Base-by-base conservation (phyloP, 2,888 invertebrate genomes). In the Sarcophaga rosellei region DNA sequence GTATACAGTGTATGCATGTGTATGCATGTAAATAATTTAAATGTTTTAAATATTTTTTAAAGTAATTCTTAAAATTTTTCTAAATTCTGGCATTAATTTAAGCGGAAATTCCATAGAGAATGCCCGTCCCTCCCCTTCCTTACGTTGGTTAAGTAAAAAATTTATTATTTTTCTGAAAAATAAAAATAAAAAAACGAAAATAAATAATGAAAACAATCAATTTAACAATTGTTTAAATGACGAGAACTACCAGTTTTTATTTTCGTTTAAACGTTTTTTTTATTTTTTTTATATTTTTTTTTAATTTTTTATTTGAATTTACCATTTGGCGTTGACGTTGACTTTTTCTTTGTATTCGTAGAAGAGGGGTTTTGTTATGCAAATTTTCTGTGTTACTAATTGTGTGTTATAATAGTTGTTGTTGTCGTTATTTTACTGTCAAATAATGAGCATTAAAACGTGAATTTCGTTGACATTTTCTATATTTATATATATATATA, bases 381-480 rank as follows among this genome's bases (percentile, higher is more conserved):
- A 86, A 86, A 86, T 86, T 86, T 82, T 72, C 25, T 15, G 35
- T 61, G 59, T 65, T 70, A 61, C 17, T 76, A 11, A 6, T 1
- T 35, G 35, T 35, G 35, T 35, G 35, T 35, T 35, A 10, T 35
- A 35, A 35, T 59, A 72, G 35, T 76, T 72, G 47, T 47, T 47
- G 53, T 53, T 53, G 53, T 17, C 17, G 53, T 53, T 70, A 57
- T 59, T 57, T 57, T 25, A 35, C 20, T 61, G 65, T 72, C 61
- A 75, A 78, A 75, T 68, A 78, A 75, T 72, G 68, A 66, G 61
- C 72, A 81, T 84, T 84, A 84, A 86, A 84, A 86, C 78, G 86
- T 86, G 81, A 84, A 84, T 86, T 69, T 75, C 68, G 77, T 86
- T 84, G 86, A 86, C 81, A 81, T 80, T 86, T 81, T 83, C 65